Percentiles rank a stretch among this genome's conserved stretches.
These are phyloP conservation scores for Spatulosminthurus flaviceps DNA, from an alignment of 2,888 invertebrate genomes.

Conservation along the genomic window DNA sequence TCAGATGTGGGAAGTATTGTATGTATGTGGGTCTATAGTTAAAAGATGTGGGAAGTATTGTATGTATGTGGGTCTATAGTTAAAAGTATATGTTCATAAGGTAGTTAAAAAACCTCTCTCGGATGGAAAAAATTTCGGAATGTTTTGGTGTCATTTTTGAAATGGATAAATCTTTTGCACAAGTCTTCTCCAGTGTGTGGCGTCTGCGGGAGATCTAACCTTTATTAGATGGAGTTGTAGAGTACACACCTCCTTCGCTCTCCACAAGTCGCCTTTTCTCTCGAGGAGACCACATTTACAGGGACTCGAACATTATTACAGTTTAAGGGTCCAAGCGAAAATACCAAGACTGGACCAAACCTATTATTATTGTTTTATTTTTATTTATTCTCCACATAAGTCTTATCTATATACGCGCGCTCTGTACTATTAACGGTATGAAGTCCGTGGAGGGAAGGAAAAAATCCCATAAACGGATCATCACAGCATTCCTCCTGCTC, in stretches of 20 bases:
- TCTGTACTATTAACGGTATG: no score
- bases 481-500: constrained; percentile 22
- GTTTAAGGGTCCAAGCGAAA: constrained; percentile 21
- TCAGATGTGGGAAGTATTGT: not conserved
- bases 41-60: not conserved
- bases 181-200: constrained; percentile 8
- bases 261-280: not conserved
- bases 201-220: constrained; percentile 10
- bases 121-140: constrained; percentile 1
- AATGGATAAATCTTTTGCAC: constrained; percentile 21
- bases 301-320: not conserved
- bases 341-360: constrained; percentile 36
- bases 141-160: constrained; percentile 27
- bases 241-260: not conserved
- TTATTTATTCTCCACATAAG: constrained; percentile 35
- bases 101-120: no score
- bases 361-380: constrained; percentile 44
- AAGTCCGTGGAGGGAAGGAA: not conserved
- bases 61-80: not conserved
- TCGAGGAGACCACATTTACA: not conserved
- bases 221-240: constrained; percentile 10
- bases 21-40: not conserved
- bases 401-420: not conserved
- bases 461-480: constrained; percentile 37
- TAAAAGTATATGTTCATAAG: no score